Evolutionary conservation across 2,888 invertebrate genomes (phyloP).

Genomic region (Athalia rosae): DNA sequence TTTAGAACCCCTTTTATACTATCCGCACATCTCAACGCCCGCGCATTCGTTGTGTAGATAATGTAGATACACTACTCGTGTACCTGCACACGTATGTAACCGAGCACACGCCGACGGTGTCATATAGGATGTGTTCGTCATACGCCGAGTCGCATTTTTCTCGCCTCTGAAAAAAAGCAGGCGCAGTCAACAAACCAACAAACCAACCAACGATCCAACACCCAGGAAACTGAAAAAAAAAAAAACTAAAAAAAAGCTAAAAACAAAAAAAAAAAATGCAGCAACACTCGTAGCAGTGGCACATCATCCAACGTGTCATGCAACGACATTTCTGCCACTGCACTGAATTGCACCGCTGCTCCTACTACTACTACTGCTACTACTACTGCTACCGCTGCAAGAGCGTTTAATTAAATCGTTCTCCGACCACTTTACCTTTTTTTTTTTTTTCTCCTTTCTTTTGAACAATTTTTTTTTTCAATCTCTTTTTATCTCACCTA

Average conservation of each 20-base stretch:
- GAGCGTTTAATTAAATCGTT: slow-evolving; percentile 40
- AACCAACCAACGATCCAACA: no score
- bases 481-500: neutral
- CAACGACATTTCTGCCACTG: no score
- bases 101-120: no score
- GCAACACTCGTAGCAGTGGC: no score
- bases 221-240: neutral
- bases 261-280: neutral
- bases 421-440: slow-evolving; percentile 15
- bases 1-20: slow-evolving; percentile 56
- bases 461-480: neutral
- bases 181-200: neutral
- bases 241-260: no score
- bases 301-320: no score
- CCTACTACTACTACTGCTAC: neutral
- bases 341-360: no score
- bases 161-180: slow-evolving; percentile 32
- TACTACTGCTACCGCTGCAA: neutral
- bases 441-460: neutral
- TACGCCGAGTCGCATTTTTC: neutral
- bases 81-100: no score
- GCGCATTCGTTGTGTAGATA: slow-evolving; percentile 51
- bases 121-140: no score
- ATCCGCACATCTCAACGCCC: slow-evolving; percentile 38
- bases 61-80: no score